A percentile compares a stretch with the other conserved stretches of the same genome.
Evolutionary conservation across 1,140 invertebrate species (phyloP).

Genomic region (Eulimnadia texana): DNA sequence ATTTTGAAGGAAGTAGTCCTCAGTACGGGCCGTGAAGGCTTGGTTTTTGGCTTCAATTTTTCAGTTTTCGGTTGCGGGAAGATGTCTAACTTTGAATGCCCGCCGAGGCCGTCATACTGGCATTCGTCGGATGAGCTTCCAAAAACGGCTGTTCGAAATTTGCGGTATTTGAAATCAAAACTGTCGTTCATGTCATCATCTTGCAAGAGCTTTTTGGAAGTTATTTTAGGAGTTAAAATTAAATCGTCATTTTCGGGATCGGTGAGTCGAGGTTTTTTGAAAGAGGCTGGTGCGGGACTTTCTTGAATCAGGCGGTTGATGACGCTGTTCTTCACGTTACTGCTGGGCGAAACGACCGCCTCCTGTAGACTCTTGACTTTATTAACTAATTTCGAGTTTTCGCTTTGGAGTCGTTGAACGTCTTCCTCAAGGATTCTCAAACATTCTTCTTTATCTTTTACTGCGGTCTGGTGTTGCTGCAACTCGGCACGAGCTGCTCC

Average conservation of each 20-base stretch:
- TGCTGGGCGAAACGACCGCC: conserved; percentile 4
- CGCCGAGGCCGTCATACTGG: conserved; percentile 10
- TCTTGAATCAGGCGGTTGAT: conserved; percentile 8
- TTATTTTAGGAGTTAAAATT: neutral
- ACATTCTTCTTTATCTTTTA: conserved; percentile 12
- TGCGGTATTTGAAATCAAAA: neutral
- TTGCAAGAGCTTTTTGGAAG: neutral
- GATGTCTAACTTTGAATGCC: conserved; percentile 6
- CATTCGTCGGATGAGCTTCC: neutral
- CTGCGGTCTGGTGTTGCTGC: neutral
- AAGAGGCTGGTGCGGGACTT: neutral
- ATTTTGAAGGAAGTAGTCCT: neutral
- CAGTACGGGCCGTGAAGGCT: neutral
- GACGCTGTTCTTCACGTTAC: conserved; percentile 4
- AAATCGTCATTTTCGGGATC: neutral
- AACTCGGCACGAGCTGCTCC: conserved; percentile 1
- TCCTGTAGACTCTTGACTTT: neutral
- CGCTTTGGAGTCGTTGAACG: neutral
- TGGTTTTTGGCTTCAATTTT: neutral
- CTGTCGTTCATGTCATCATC: neutral
- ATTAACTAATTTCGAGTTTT: conserved; percentile 2
- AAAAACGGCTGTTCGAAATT: neutral
- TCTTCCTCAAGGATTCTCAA: too few species aligned
- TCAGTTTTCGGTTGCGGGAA: neutral
- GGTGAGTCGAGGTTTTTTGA: neutral